These are phyloP conservation scores for Melanotaenia trifasciata DNA, from an alignment of 2,797 vertebrate species.

Conservation along the genomic window DNA sequence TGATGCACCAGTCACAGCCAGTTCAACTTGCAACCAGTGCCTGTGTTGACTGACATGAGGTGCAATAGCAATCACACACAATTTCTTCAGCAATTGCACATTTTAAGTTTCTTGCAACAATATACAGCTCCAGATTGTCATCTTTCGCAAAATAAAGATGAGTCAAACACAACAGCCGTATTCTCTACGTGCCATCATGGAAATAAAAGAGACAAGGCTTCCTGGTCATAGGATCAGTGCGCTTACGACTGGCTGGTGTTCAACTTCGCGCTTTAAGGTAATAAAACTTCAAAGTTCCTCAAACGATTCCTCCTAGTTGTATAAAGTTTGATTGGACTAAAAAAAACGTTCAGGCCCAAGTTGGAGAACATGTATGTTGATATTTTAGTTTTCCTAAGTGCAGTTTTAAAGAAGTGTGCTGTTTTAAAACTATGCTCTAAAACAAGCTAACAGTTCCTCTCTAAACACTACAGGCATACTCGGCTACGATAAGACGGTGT, in stretches of 20 bases:
- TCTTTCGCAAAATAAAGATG: slow-evolving; percentile 28
- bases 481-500: slow-evolving; percentile 32
- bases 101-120: neutral
- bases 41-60: neutral
- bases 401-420: slow-evolving; percentile 39
- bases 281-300: neutral
- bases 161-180: neutral
- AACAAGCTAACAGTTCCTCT: slow-evolving; percentile 30
- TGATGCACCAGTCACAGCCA: no score
- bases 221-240: slow-evolving; percentile 6
- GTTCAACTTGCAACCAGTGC: no score
- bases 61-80: neutral
- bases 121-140: slow-evolving; percentile 45
- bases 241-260: neutral
- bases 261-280: neutral
- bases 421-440: slow-evolving; percentile 30
- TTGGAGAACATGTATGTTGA: neutral
- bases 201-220: neutral
- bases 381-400: slow-evolving; percentile 21
- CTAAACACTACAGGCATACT: slow-evolving; percentile 39
- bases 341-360: neutral
- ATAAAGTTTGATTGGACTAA: neutral
- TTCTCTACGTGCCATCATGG: neutral
- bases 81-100: neutral
- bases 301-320: neutral